Evolutionary conservation across 2,888 invertebrate species (phyloP).

Genomic region (Oxystoma pomonae): DNA sequence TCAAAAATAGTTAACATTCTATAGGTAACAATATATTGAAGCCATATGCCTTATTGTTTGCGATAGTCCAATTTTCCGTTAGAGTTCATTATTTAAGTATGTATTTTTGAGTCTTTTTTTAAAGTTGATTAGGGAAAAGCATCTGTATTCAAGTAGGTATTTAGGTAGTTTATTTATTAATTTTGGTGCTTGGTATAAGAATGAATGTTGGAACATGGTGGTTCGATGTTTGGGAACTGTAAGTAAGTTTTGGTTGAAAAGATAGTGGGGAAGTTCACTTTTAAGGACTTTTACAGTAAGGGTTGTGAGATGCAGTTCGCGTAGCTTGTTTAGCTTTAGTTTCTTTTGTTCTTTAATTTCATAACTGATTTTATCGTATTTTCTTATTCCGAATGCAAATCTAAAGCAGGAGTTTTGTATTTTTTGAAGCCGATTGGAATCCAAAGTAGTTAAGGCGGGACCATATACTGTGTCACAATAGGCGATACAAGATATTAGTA

Average conservation of each 20-base stretch:
- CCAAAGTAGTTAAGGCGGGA: neutral
- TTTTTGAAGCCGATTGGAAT: neutral
- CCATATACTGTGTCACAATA: neutral
- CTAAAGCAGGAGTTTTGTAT: neutral
- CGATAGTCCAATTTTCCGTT: neutral
- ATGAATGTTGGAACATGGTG: neutral
- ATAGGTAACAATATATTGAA: too few relatives aligned
- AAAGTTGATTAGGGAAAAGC: neutral
- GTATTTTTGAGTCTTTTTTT: neutral
- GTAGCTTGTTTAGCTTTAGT: neutral
- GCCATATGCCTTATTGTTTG: too few relatives aligned
- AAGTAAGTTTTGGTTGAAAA: neutral
- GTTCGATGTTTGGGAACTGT: neutral
- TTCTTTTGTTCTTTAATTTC: neutral
- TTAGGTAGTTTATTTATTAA: too few relatives aligned
- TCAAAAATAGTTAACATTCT: too few relatives aligned
- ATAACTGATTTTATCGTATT: conserved; percentile 1
- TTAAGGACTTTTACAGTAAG: neutral
- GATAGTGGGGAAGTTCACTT: neutral
- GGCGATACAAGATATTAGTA: neutral
- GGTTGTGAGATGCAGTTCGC: neutral
- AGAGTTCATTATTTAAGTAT: neutral
- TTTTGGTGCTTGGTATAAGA: too few relatives aligned
- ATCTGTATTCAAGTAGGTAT: too few relatives aligned
- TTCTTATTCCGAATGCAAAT: neutral